A percentile compares a stretch with the other conserved stretches of the same genome.
Conservation (phyloP, 2,797 vertebrate species). For the Hippopotamyrus pictus region DNA sequence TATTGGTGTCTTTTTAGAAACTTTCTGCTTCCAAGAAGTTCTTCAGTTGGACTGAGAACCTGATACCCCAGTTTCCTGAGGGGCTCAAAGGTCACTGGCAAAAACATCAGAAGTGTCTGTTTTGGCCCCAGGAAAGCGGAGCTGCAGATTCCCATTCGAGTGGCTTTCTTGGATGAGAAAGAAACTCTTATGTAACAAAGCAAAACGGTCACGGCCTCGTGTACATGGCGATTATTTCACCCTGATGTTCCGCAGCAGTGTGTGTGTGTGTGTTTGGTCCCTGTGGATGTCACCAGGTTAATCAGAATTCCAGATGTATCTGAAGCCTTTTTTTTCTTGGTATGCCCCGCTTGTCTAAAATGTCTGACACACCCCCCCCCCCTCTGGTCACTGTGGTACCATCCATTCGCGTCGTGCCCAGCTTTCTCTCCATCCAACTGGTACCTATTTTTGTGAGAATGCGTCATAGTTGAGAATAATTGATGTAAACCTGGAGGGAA, state of each 20-base stretch:
- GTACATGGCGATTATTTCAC: not conserved
- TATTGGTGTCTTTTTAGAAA: slow-evolving; percentile 12
- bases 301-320: not conserved
- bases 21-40: not conserved
- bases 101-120: not conserved
- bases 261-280: not conserved
- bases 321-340: not conserved
- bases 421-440: not conserved
- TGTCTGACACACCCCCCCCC: not conserved
- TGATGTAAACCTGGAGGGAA: slow-evolving; percentile 4
- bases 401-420: not conserved
- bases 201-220: not conserved
- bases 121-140: not conserved
- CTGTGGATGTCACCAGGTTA: not conserved
- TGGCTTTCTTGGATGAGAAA: not conserved
- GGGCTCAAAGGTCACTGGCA: not conserved
- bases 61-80: not conserved
- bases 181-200: not conserved
- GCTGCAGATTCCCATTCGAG: not conserved
- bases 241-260: not conserved
- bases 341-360: not conserved
- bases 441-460: not conserved
- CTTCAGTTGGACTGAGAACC: not conserved
- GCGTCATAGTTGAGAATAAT: not conserved
- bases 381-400: not conserved